Evolutionary conservation across 2,888 invertebrate species (phyloP).

Genomic region (Endomychus coccineus): DNA sequence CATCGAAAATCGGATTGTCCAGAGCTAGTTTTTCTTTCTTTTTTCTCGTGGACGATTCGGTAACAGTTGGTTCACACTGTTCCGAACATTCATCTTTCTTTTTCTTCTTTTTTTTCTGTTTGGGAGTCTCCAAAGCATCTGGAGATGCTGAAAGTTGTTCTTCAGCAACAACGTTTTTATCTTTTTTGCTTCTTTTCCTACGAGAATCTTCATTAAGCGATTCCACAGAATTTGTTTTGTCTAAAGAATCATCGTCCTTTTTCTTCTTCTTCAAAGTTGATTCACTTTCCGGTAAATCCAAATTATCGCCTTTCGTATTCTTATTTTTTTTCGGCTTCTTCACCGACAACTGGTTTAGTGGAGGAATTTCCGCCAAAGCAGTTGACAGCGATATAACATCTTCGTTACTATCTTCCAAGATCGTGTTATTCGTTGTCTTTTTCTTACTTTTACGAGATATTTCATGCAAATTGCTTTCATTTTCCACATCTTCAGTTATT

Average conservation of each 20-base stretch:
- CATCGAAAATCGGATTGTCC: slow-evolving; percentile 17
- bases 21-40: slow-evolving; percentile 2
- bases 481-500: slow-evolving; percentile 15
- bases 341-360: slow-evolving; percentile 7
- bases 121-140: slow-evolving; percentile 12
- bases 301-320: slow-evolving; percentile 10
- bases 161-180: slow-evolving; percentile 8
- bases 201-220: too few relatives aligned
- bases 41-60: not conserved
- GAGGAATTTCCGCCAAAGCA: too few relatives aligned
- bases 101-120: slow-evolving; percentile 7
- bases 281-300: slow-evolving; percentile 3
- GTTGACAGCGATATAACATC: too few relatives aligned
- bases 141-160: slow-evolving; percentile 7
- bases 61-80: not conserved
- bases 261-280: slow-evolving; percentile 9
- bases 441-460: slow-evolving; percentile 5
- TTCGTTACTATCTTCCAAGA: slow-evolving; percentile 15
- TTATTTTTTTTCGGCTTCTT: slow-evolving; percentile 18
- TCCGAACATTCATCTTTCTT: not conserved
- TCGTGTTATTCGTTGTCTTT: slow-evolving; percentile 8
- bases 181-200: not conserved
- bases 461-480: slow-evolving; percentile 4
- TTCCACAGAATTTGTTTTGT: not conserved
- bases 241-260: not conserved